These are phyloP conservation scores for Martes martes DNA, from an alignment of 2,113 vertebrate species.

Conservation along the genomic window DNA sequence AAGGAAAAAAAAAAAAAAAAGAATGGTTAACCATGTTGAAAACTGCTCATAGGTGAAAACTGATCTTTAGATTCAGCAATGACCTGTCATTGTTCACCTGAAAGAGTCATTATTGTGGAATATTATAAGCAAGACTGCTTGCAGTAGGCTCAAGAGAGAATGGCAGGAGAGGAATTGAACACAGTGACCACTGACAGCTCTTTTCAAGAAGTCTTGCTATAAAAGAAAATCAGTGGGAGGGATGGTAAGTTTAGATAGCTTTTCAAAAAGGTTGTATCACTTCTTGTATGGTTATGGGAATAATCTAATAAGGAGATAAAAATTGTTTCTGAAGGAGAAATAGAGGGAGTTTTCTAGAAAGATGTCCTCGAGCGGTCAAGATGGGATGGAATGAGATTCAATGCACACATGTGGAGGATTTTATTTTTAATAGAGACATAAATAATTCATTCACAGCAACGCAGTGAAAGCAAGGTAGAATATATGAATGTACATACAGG, in stretches of 20 bases:
- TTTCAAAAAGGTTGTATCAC: background rate
- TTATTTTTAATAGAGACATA: background rate
- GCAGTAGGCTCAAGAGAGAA: background rate
- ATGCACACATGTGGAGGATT: no score
- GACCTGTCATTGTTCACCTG: background rate
- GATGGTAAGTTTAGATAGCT: background rate
- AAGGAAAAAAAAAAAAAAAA: background rate
- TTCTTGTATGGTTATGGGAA: background rate
- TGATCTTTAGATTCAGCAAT: background rate
- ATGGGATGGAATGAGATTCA: background rate
- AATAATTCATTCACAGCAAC: background rate
- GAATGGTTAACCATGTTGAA: background rate
- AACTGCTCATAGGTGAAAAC: background rate
- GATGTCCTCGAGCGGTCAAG: background rate
- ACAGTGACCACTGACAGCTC: background rate
- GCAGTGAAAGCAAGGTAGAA: background rate
- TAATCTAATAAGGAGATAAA: background rate
- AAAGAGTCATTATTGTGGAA: background rate
- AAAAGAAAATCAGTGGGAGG: background rate
- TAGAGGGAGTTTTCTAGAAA: background rate
- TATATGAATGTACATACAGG: fast-evolving
- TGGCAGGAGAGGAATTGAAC: background rate
- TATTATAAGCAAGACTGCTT: background rate
- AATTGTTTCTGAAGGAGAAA: background rate
- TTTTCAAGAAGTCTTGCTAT: background rate